Percentiles rank a stretch among this genome's conserved stretches.
phyloP scores from a whole-genome alignment of 2,113 vertebrate species.

The Hippocampus mohnikei region DNA sequence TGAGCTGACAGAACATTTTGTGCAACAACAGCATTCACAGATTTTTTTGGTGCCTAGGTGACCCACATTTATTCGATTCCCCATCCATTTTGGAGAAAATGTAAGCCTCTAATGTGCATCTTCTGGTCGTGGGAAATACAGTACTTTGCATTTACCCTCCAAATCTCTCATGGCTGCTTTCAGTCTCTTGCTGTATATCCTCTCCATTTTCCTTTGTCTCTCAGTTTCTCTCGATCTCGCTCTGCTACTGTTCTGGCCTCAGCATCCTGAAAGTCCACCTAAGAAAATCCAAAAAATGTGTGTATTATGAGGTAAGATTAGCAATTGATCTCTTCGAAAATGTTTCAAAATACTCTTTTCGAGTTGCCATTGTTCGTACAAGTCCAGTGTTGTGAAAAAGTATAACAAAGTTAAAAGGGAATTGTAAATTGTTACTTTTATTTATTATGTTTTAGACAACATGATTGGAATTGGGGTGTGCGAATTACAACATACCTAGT shows the following conservation, averaged over 20 bases:
- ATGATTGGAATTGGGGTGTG: too few relatives aligned
- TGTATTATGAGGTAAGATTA: not conserved
- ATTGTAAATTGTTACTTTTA: too few relatives aligned
- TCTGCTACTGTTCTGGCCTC: slow-evolving; percentile 79
- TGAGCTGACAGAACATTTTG: too few relatives aligned
- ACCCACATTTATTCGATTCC: too few relatives aligned
- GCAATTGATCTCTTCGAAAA: not conserved
- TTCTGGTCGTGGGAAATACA: too few relatives aligned
- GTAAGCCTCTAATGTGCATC: not conserved
- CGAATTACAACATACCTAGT: not conserved
- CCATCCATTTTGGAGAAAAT: too few relatives aligned
- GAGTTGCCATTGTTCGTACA: too few relatives aligned
- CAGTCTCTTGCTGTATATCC: slow-evolving; percentile 81
- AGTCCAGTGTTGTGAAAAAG: too few relatives aligned
- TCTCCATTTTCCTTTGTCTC: slow-evolving; percentile 77
- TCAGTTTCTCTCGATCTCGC: slow-evolving; percentile 82
- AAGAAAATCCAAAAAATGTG: not conserved
- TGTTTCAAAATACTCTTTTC: not conserved
- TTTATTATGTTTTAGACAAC: too few relatives aligned
- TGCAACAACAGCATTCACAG: too few relatives aligned
- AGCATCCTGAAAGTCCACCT: slow-evolving; percentile 92
- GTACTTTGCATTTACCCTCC: slow-evolving; percentile 72
- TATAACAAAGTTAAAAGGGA: too few relatives aligned
- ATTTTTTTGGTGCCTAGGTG: too few relatives aligned
- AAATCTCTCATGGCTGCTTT: slow-evolving; percentile 79